Evolutionary conservation across 1,140 invertebrate genomes (phyloP), one percentile per base, ranked within the genome.

Genomic region (Choristoneura fumiferana): DNA sequence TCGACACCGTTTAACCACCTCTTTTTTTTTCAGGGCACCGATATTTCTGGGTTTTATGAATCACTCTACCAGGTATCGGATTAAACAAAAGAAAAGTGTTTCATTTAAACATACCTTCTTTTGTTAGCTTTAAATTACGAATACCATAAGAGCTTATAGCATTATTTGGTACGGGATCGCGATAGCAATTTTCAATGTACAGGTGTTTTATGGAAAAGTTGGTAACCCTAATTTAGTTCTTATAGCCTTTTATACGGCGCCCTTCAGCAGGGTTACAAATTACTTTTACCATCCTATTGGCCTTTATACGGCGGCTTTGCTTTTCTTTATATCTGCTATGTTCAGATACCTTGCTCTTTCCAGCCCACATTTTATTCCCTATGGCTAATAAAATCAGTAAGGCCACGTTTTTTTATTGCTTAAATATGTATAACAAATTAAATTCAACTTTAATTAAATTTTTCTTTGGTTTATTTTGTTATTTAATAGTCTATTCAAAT

Each of bases 301-400:
- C 17, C 18, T 17, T 29, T 29, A 29, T 45, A 45, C 29, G 18
- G 43, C 22, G 43, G 18, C 43, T 49, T 29, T 29, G 22, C 18
- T 29, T n/a, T 49, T 49, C 22, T 13, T 49, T 49, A 45, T 45
- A 49, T 49, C 18, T 33, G 43, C 43, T n/a, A n/a, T n/a, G n/a
- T n/a, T 17, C 18, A 12, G n/a, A 49, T 45, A 45, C 15, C 40
- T 17, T 18, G 43, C 9, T n/a, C 22, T 49, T n/a, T 49, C n/a
- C 17, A 22, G 43, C 15, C 18, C 17, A 29, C 43, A 49, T 4
- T 17, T 49, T 29, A 29, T 49, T 49, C 43, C 6, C 6, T 29
- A 10, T 33, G 43, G 18, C 8, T 49, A 49, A 49, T 49, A n/a
- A 49, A 49, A 49, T 49, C 22, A 12, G 40, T 49, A 49, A n/a